Base-by-base conservation (phyloP, 2,797 vertebrate species). In the Enteromius fasciolatus region DNA sequence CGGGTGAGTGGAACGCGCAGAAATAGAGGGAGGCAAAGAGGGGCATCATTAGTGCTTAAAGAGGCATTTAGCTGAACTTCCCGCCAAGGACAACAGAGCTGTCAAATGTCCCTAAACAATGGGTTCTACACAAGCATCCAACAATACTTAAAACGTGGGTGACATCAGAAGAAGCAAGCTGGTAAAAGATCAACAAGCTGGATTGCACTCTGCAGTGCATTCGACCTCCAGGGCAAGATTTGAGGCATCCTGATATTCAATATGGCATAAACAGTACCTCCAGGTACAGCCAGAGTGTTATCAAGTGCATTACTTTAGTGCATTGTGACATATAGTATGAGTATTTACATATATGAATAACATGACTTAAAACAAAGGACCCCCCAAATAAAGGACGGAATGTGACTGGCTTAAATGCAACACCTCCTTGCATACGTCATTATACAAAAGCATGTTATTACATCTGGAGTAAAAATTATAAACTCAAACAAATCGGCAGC, bases 41-140 rank as follows among this genome's bases (percentile, higher is more conserved):
- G 78, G 75, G 52, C 84, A 86, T 86, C 78, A 86, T 85, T 83
- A 86, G 77, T 69, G 64, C 75, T 79, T 83, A 76, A 85, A 78
- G 64, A 81, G 72, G 78, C 44, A 72, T 76, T 77, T 82, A 78
- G 83, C 48, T 80, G 81, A 82, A 39, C 76, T 67, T 67, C 48
- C 76, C 81, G 15, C 39, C 75, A 18, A 83, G 75, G 73, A 78
- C 57, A 52, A 39, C 70, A 85, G 52, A 80, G 18, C 70, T 80
- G 80, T 80, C 68, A 83, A 76, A 64, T 66, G 63, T 48, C 64
- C 63, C 7, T 9, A 39, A 76, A 70, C 78, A 83, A 82, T 73
- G 75, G 84, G 41, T 83, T 84, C 50, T n/a, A 39, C 54, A 84
- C 79, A 61, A 66, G 41, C 48, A 44, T 82, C 67, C 73, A 33